Conservation (phyloP, 1,140 invertebrate genomes). For the Aphelinus certus region DNA sequence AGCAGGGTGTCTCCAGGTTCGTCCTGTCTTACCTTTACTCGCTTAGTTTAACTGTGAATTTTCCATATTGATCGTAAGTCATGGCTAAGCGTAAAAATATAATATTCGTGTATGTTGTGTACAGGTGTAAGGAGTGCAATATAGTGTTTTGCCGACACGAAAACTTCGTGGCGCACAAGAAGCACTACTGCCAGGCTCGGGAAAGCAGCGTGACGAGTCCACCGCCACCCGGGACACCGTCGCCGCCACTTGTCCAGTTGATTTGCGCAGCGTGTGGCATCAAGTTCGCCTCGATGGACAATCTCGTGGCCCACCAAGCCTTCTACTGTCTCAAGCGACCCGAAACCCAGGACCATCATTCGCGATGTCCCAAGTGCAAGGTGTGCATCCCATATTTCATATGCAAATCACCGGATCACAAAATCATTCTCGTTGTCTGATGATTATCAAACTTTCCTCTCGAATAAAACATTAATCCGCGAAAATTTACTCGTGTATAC, state of each 20-base stretch:
- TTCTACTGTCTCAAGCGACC: constrained; percentile 90
- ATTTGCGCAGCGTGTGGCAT: constrained; percentile 94
- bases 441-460: too few species aligned
- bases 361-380: constrained; percentile 73
- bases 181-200: constrained; percentile 90
- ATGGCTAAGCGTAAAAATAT: not conserved
- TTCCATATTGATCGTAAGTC: not conserved
- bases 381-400: constrained; percentile 41
- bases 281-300: constrained; percentile 93
- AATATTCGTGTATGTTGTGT: constrained; percentile 61
- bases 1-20: constrained; percentile 66
- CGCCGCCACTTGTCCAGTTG: constrained; percentile 75
- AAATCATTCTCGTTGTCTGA: too few species aligned
- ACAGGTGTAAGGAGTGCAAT: constrained; percentile 94
- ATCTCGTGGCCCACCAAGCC: constrained; percentile 91
- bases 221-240: constrained; percentile 65
- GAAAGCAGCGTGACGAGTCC: constrained; percentile 66
- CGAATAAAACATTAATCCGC: too few species aligned
- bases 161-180: constrained; percentile 93
- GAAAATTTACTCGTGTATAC: too few species aligned
- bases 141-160: constrained; percentile 97
- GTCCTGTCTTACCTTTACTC: not conserved
- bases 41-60: not conserved
- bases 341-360: constrained; percentile 66
- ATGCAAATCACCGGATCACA: too few species aligned